Base-by-base conservation (phyloP, 2,797 vertebrate genomes). In the Enteromius unitaeniatus region DNA sequence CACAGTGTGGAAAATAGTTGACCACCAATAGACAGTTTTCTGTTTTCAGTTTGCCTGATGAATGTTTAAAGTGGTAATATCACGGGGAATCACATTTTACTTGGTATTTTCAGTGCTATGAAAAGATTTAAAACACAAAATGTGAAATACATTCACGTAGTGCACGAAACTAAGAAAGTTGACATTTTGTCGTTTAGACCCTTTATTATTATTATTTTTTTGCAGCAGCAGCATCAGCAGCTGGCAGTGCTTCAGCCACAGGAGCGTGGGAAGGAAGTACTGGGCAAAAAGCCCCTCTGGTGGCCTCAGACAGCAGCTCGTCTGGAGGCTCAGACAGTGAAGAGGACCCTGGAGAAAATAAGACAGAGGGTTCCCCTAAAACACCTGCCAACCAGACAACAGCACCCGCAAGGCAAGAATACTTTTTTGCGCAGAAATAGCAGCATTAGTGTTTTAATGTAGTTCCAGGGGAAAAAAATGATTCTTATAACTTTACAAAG, bases 271-370 rank as follows among this genome's bases (percentile, higher is more conserved):
- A 93, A 2, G 91, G 87, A 26, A 95, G 92, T 13, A 93, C 94
- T 67, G 85, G 91, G 0, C 92, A 91, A 85, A 96, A 95, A 81
- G 93, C 94, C 0, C 95, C 97, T 0, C 89, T 94, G 23, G 92
- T 93, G 84, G 95, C 94, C 65, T 94, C 96, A 0, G 96, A 97
- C 93, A 95, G 96, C 93, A 96, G 96, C 93, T 97, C 96, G 84
- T 96, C 96, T 0, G 96, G 94, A 1, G 96, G 95, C 53, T 97
- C 96, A 0, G 94, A 95, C 91, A 95, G 96, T 0, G 93, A 96
- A 31, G 95, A 97, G 3, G 94, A 95, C 0, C 89, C 94, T 58
- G 95, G 94, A 1, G 91, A 93, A 5, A 91, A 94, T 0, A 92
- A 93, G 1, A 86, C 85, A 0, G 91, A 88, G 2, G 62, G 78